Percentiles rank a stretch among this genome's conserved stretches.
Conservation (phyloP, 2,888 invertebrate species). For the Drosophila gaucha region DNA sequence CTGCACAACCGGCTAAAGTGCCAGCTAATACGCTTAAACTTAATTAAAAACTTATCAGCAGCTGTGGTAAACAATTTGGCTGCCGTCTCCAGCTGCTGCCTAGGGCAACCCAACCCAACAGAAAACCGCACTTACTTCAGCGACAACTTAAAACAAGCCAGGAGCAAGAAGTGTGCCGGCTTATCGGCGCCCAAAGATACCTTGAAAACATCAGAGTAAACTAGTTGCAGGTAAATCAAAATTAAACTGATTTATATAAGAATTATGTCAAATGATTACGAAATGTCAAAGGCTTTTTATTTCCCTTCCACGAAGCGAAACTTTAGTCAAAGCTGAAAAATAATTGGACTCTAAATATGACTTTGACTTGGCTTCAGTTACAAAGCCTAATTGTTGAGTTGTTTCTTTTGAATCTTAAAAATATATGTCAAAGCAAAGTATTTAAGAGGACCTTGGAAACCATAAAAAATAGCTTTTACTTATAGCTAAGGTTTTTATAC, state of each 20-base stretch:
- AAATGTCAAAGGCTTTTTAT: neutral
- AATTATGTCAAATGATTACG: slow-evolving; percentile 2
- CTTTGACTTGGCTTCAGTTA: neutral
- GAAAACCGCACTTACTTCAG: neutral
- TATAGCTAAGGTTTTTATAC: no score
- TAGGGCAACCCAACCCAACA: slow-evolving; percentile 30
- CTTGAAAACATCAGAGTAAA: slow-evolving; percentile 13
- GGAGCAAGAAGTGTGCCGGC: neutral
- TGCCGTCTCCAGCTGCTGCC: slow-evolving; percentile 33
- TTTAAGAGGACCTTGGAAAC: no score
- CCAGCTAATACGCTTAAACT: slow-evolving; percentile 71
- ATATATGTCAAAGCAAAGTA: neutral
- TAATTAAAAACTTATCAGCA: slow-evolving; percentile 77
- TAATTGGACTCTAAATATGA: neutral
- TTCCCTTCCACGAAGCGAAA: neutral
- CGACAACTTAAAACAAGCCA: no score
- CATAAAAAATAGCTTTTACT: no score
- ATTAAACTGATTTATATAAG: neutral
- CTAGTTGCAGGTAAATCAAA: slow-evolving; percentile 16
- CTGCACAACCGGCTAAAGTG: slow-evolving; percentile 48
- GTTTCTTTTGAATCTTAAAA: no score
- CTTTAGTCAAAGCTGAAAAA: neutral
- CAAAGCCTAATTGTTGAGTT: neutral
- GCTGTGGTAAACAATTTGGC: slow-evolving; percentile 68
- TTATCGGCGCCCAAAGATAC: slow-evolving; percentile 4